Base-by-base conservation (phyloP, 2,113 vertebrate species). In the Gopherus flavomarginatus region DNA sequence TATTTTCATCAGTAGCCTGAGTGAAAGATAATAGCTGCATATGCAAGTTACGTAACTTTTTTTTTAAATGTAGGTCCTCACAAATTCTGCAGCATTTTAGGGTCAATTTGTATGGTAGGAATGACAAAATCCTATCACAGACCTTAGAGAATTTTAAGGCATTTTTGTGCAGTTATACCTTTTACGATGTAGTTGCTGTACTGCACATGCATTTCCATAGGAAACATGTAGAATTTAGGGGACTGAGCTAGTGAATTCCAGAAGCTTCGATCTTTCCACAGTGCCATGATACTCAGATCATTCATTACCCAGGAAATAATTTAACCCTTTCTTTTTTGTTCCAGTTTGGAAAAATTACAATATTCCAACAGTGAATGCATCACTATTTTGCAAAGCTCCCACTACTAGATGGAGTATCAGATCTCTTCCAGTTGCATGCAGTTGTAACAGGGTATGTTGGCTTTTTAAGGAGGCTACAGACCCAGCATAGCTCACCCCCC, bases 21-120 rank as follows among this genome's bases (percentile, higher is more conserved):
- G 72, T 26, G 91, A 50, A 80, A 50, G 54, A 27, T 27, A 80
- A 62, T 62, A 50, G 77, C 42, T 78, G 38, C 29, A 78, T 56
- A 31, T 10, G 59, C 90, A 80, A 89, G 16, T 81, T 96, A 93
- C 75, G 3, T 89, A 95, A 94, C 57, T 44, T 77, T 77, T 77
- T 77, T 44, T 27, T 44, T 27, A 12, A 62, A 65, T 62, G 11
- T 29, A 85, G 72, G 89, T 79, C 69, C 42, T 44, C 27, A 59
- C 24, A 62, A n/a, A 42, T 84, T 75, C 44, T 62, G 83, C 27
- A 87, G 69, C 29, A 83, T 90, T 83, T 92, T 62, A 88, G 72
- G 52, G 88, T 85, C 57, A 27, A 53, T 89, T 93, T 96, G 81
- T 56, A 62, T 35, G 49, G 44, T 38, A 87, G 84, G 59, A 89